Evolutionary conservation across 2,888 invertebrate species (phyloP), one percentile per base, ranked within the genome.

Genomic region (Agapostemon virescens): DNA sequence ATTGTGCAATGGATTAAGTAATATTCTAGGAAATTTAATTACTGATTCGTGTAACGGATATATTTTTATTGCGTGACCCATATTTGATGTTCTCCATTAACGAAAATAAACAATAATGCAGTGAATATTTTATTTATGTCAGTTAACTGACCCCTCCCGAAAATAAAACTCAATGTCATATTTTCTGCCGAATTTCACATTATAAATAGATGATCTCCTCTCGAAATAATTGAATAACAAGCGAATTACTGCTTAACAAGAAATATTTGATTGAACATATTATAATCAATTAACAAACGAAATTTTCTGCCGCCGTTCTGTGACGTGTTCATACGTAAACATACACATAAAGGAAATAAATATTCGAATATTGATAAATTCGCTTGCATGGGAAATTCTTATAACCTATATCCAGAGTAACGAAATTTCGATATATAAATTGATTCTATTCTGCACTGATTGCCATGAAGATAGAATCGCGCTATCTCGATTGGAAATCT

Each of bases 401-500:
- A 49, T 71, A 69, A 61, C n/a, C 13, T 20, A 11, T 42, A 52
- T 66, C 66, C 55, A 0, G 23, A 11, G 26, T 26, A 11, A 17
- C 15, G 15, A 23, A 55, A 71, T 55, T 66, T 55, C 26, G 23
- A 55, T 23, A 66, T 17, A 15, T 67, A 26, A 45, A 45, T 68
- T 68, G 13, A 63, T 63, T 36, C 13, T 36, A 36, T n/a, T 36
- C 36, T n/a, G n/a, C 36, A 13, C 30, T n/a, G 63, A 63, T 36
- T 20, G 33, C n/a, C 63, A 13, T 20, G 63, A 63, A 36, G 36
- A 36, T 63, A 63, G n/a, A 36, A n/a, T 33, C 33, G 20, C 33
- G 33, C 11, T 63, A 63, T 63, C 63, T 63, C 36, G n/a, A 36
- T 63, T 63, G 33, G 33, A 63, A 63, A 63, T 36, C 63, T 63